Evolutionary conservation across 2,113 vertebrate genomes (phyloP), one percentile per base, ranked within the genome.

Genomic region (Diadophis punctatus): DNA sequence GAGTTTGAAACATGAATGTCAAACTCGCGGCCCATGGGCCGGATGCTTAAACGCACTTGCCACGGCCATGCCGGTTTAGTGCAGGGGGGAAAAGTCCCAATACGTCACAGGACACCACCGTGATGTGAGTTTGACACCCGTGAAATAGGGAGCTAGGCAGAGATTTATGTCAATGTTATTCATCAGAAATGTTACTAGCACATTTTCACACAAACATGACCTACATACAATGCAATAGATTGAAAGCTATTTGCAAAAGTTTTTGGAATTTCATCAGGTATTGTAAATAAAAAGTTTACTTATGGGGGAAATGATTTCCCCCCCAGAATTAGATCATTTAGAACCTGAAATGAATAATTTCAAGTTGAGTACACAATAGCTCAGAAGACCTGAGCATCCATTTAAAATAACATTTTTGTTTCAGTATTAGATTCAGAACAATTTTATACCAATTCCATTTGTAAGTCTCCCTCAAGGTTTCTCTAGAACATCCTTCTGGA

Each of bases 191-290:
- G 9, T 46, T 51, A 25, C 43, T 51, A 51, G 52, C 27, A 56
- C 6, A 84, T 53, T 92, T 55, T 23, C 27, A 55, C 8, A 55
- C 8, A 58, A 53, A 58, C 23, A 20, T 85, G 8, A 48, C 10
- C 48, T 89, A 23, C 18, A 53, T 20, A n/a, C 49, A 53, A 34
- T 87, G 51, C 30, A 87, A 52, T 51, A 87, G 86, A 87, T n/a
- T 52, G 86, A 52, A 51, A 34, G 58, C 11, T 49, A 51, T 46
- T 30, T 84, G 27, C 22, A 4, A 92, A 63, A 49, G 6, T 7
- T 91, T 80, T 39, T 55, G 16, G 1, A 6, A 0, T 0, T 49
- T 18, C 46, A 8, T 60, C 4, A 80, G 8, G 46, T 46, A 90
- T 86, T 46, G 3, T 46, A 25, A 30, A 18, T 9, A 51, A 39